Evolutionary conservation across 2,797 vertebrate genomes (phyloP), one percentile per base, ranked within the genome.

Genomic region (Delichon dasypus): DNA sequence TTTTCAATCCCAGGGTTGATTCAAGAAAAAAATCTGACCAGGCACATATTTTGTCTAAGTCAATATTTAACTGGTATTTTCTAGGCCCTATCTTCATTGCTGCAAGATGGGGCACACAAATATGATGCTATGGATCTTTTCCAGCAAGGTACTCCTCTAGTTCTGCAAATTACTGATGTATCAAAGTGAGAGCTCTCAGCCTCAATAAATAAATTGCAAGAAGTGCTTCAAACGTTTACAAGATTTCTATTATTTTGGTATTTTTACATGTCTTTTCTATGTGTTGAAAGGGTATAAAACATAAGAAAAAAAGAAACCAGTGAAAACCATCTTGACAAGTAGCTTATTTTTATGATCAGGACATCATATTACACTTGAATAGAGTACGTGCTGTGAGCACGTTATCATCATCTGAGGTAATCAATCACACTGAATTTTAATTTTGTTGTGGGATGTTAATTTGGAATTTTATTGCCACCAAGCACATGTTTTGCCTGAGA

Each of bases 401-500:
- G 16, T 94, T 91, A 92, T 80, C 74, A 87, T 96, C 81, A 95
- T 96, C 85, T 93, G 57, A 93, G 80, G 88, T 90, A 96, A 96
- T 93, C 95, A 96, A 96, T 93, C 95, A 96, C 61, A 89, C 30
- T 92, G 92, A 94, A 97, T 96, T 97, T 96, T 95, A 96, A 93
- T 88, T 90, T 95, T 95, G 66, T 83, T 96, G 68, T 90, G 84
- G 65, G 65, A 82, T 80, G 78, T 89, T 90, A 92, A 89, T 96
- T 96, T 93, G 68, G 68, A 90, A 95, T 89, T 73, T 93, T 96
- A 88, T 97, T 94, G 80, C 74, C 88, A 95, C 57, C 86, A 93
- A 94, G 68, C 89, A 93, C 91, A 95, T 50, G 91, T 92, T 96
- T 96, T 95, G 86, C 81, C 90, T 97, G 88, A 97, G 73, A 96